Conservation (phyloP, 2,113 vertebrate species). For the Glareola pratincola region DNA sequence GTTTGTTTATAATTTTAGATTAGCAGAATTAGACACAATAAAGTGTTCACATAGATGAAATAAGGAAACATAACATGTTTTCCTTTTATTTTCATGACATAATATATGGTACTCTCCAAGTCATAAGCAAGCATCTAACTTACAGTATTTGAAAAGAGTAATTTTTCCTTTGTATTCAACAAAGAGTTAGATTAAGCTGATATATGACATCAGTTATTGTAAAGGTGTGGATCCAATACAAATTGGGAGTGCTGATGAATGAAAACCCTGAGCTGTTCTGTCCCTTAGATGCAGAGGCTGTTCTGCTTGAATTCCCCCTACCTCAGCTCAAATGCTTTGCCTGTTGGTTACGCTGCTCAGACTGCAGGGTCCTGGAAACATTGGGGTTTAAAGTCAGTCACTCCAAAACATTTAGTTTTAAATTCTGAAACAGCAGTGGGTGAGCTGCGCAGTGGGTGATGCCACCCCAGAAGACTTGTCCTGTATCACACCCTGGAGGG, state of each 20-base stretch:
- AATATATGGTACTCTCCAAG: neutral
- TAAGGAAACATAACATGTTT: neutral
- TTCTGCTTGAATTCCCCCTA: neutral
- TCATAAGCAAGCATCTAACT: neutral
- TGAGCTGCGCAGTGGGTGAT: neutral
- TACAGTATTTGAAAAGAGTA: neutral
- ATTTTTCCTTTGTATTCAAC: neutral
- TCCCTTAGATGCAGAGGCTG: neutral
- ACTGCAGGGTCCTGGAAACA: neutral
- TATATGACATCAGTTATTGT: neutral
- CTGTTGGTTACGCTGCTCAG: neutral
- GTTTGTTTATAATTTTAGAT: conserved; percentile 42
- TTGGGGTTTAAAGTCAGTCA: neutral
- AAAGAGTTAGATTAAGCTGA: neutral
- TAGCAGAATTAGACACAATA: neutral
- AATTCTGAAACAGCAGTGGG: neutral
- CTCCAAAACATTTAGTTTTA: neutral
- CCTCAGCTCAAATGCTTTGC: neutral
- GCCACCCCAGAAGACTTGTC: neutral
- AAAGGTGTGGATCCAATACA: neutral
- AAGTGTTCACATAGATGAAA: neutral
- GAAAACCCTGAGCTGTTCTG: neutral
- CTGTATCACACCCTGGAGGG: neutral
- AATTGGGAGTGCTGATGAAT: neutral
- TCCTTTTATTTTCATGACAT: neutral